Evolutionary conservation across 2,888 invertebrate genomes (phyloP).

Genomic region (Sinhomidia bicolor): DNA sequence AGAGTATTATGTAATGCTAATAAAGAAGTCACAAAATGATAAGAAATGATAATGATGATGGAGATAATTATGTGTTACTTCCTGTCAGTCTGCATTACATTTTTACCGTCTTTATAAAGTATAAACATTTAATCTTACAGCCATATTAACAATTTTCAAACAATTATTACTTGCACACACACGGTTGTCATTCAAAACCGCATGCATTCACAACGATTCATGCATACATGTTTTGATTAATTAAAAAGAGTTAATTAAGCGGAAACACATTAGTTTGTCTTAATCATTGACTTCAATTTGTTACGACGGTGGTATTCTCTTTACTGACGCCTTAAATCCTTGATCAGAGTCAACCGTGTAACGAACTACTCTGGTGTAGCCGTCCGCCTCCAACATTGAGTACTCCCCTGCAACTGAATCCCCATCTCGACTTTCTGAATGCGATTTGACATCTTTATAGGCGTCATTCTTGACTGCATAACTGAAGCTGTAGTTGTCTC

Average conservation of each 20-base stretch:
- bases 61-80: slow-evolving; percentile 16
- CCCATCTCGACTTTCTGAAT: slow-evolving; percentile 68
- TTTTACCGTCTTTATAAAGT: not conserved
- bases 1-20: not conserved
- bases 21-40: not conserved
- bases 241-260: no score
- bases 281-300: not conserved
- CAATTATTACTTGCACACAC: no score
- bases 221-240: no score
- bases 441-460: slow-evolving; percentile 69
- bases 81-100: not conserved
- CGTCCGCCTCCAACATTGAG: slow-evolving; percentile 71
- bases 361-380: slow-evolving; percentile 69
- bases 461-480: slow-evolving; percentile 67
- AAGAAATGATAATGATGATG: not conserved
- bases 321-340: slow-evolving; percentile 73
- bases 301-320: slow-evolving; percentile 68
- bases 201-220: no score
- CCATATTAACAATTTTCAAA: no score
- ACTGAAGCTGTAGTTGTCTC: slow-evolving; percentile 65
- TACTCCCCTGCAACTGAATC: slow-evolving; percentile 67
- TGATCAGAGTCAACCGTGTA: slow-evolving; percentile 67
- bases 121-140: not conserved
- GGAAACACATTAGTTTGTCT: not conserved
- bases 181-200: no score